A percentile compares a stretch with the other conserved stretches of the same genome.
Evolutionary conservation across 2,797 vertebrate genomes (phyloP).

Genomic region (Brachyrhaphis roseni): DNA sequence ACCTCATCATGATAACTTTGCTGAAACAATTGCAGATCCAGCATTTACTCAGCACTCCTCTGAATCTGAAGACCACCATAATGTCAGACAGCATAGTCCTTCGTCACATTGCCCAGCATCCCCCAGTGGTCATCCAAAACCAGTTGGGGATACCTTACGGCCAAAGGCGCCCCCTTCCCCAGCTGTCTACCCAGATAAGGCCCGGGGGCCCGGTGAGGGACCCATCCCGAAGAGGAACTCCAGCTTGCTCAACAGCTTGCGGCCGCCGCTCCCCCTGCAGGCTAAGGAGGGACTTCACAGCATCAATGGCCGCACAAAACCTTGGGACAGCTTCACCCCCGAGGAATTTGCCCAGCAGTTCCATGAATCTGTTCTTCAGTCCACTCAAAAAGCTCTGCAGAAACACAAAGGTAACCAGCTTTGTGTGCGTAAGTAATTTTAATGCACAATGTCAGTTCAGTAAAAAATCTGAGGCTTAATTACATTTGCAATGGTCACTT

Average conservation of each 20-base stretch:
- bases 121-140: constrained; percentile 80
- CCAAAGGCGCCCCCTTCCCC: constrained; percentile 82
- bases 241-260: constrained; percentile 89
- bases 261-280: constrained; percentile 84
- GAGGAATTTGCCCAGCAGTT: constrained; percentile 99
- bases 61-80: constrained; percentile 83
- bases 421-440: background rate
- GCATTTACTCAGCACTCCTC: constrained; percentile 73
- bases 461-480: background rate
- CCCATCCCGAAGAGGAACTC: constrained; percentile 84
- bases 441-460: background rate
- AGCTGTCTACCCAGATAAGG: constrained; percentile 83
- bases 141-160: constrained; percentile 82
- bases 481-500: background rate
- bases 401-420: constrained; percentile 91
- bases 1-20: constrained; percentile 45
- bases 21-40: constrained; percentile 79
- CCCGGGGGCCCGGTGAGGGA: constrained; percentile 80
- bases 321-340: constrained; percentile 94
- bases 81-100: constrained; percentile 73
- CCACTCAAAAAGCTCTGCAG: constrained; percentile 96
- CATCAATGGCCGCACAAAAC: constrained; percentile 91
- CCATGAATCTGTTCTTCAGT: constrained; percentile 97
- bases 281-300: constrained; percentile 89
- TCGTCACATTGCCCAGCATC: constrained; percentile 76